Conservation (phyloP, 2,888 invertebrate genomes). For the Sphecodes monilicornis region DNA sequence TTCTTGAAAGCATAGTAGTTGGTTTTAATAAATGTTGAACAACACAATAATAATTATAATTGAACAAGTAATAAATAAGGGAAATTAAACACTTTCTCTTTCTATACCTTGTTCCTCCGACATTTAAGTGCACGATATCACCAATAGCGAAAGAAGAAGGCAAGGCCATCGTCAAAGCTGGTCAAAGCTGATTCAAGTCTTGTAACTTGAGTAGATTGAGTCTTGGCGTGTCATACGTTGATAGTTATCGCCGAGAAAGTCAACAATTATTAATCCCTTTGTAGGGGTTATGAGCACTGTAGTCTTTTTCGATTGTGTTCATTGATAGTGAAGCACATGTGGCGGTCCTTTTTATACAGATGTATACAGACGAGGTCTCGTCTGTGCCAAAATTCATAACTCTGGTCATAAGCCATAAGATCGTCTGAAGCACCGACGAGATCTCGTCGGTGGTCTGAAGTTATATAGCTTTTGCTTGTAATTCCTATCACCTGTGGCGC, state of each 20-base stretch:
- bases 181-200: conserved; percentile 12
- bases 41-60: background rate
- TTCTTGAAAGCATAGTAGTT: background rate
- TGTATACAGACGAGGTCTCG: background rate
- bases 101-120: conserved; percentile 95
- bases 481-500: background rate
- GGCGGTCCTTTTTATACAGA: background rate
- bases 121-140: conserved; percentile 96
- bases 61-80: background rate
- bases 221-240: conserved; percentile 21
- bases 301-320: background rate
- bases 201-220: background rate
- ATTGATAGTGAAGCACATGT: background rate
- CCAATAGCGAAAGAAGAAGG: conserved; percentile 84
- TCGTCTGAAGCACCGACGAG: no score
- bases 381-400: no score
- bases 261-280: background rate
- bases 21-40: background rate
- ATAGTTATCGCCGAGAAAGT: background rate
- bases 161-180: conserved; percentile 43
- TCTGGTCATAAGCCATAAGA: no score
- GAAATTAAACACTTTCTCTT: conserved; percentile 11
- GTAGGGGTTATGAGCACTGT: conserved; percentile 20
- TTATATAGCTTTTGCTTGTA: background rate
- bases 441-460: background rate